Percentiles rank a stretch among this genome's conserved stretches.
Evolutionary conservation across 2,888 invertebrate species (phyloP).

Genomic region (Limnephilus lunatus): DNA sequence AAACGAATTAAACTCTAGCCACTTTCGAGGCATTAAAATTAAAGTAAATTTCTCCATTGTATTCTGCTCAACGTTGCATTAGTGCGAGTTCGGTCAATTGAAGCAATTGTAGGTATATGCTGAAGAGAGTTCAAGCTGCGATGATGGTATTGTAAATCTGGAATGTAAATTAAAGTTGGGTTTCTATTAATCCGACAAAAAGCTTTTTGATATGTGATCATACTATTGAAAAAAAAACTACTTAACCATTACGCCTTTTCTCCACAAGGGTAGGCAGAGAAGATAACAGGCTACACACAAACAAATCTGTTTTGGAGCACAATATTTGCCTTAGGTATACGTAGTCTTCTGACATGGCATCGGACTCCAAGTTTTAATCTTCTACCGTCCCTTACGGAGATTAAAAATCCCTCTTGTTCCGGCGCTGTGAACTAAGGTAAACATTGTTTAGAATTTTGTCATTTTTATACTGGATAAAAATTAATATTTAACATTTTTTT

Average conservation of each 20-base stretch:
- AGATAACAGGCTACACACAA: not conserved
- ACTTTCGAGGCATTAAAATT: conserved; percentile 35
- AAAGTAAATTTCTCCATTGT: conserved; percentile 45
- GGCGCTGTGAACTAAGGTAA: too few species aligned
- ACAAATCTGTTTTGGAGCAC: not conserved
- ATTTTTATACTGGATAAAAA: too few species aligned
- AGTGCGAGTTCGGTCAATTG: conserved; percentile 15
- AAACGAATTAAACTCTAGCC: conserved; percentile 24
- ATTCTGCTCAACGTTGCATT: conserved; percentile 17
- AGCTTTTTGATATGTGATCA: not conserved
- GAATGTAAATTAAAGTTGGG: not conserved
- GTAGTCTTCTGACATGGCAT: too few species aligned
- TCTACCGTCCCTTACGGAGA: too few species aligned
- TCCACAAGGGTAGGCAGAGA: not conserved
- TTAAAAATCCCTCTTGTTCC: too few species aligned
- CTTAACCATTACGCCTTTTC: not conserved
- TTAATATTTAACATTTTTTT: too few species aligned
- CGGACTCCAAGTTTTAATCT: too few species aligned
- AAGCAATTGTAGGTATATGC: not conserved
- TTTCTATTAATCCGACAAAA: not conserved
- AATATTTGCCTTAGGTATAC: not conserved
- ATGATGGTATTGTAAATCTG: not conserved
- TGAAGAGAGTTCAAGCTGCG: not conserved
- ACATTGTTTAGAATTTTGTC: too few species aligned
- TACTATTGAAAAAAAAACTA: too few species aligned